These are phyloP conservation scores for Chymomyza fuscimana DNA, from an alignment of 2,888 invertebrate genomes.

Conservation along the genomic window DNA sequence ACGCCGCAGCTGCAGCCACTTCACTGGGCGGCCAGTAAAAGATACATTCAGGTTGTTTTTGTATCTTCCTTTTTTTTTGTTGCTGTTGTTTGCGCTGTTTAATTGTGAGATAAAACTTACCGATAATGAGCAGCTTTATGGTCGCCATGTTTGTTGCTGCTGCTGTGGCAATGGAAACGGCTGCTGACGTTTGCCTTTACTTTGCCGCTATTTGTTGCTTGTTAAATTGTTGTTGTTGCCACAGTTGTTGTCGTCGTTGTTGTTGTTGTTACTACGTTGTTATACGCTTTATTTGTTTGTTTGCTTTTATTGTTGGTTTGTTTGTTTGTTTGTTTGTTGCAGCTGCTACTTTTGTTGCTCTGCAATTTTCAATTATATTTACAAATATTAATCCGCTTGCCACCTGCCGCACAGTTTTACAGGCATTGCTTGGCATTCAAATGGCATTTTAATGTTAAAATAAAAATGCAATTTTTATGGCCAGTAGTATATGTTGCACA, in stretches of 20 bases:
- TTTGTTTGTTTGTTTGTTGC: constrained; percentile 2
- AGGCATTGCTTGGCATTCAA: constrained; percentile 43
- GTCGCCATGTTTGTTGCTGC: constrained; percentile 60
- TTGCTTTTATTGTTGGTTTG: constrained; percentile 18
- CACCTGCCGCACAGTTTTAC: constrained; percentile 48
- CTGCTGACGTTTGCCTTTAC: constrained; percentile 23
- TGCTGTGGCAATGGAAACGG: constrained; percentile 24
- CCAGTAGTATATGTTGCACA: neutral
- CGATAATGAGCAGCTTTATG: constrained; percentile 75
- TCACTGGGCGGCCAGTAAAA: neutral
- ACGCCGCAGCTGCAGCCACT: neutral
- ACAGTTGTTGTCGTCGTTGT: constrained; percentile 4
- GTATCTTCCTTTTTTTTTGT: neutral
- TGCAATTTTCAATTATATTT: constrained; percentile 11
- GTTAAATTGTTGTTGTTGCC: constrained; percentile 7
- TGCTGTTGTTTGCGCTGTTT: constrained; percentile 45
- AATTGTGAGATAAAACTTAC: constrained; percentile 75
- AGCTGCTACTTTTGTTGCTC: constrained; percentile 1
- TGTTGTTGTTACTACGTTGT: constrained; percentile 5
- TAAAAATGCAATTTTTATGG: constrained; percentile 40
- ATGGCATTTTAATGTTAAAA: constrained; percentile 67
- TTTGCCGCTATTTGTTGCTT: neutral
- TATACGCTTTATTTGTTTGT: neutral
- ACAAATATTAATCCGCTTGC: constrained; percentile 39
- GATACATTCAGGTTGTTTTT: neutral